phyloP scores from a whole-genome alignment of 2,113 vertebrate species.

The Pelusios castaneus region DNA sequence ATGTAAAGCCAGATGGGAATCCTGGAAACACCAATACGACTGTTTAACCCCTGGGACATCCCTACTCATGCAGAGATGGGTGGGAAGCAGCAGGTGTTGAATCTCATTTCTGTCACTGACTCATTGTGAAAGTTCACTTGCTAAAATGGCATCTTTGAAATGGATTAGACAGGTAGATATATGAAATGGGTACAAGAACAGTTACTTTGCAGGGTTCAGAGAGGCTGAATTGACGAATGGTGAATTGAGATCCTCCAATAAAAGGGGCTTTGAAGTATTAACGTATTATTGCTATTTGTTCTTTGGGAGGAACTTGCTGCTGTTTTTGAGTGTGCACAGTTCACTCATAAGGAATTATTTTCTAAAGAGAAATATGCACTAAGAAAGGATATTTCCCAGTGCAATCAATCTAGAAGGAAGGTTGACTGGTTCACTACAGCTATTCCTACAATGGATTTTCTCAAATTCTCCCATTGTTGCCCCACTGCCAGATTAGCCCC shows the following conservation, averaged over 20 bases:
- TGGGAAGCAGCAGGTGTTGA: accelerated
- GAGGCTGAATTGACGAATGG: accelerated
- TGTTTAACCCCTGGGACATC: background rate
- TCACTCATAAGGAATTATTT: background rate
- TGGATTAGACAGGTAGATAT: accelerated
- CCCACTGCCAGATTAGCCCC: background rate
- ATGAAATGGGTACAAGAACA: background rate
- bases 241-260: background rate
- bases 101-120: background rate
- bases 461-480: background rate
- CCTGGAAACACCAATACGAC: background rate
- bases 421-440: background rate
- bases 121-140: background rate
- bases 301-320: background rate
- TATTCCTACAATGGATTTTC: background rate
- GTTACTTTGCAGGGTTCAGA: accelerated
- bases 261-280: background rate
- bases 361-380: background rate
- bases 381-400: background rate
- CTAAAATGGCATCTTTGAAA: background rate
- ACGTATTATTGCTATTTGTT: background rate
- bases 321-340: background rate
- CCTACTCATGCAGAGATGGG: background rate
- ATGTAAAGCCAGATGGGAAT: accelerated
- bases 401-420: background rate